Percentiles rank a stretch among this genome's conserved stretches.
Evolutionary conservation across 1,140 invertebrate species (phyloP).

Genomic region (Diploscapter pachys): DNA sequence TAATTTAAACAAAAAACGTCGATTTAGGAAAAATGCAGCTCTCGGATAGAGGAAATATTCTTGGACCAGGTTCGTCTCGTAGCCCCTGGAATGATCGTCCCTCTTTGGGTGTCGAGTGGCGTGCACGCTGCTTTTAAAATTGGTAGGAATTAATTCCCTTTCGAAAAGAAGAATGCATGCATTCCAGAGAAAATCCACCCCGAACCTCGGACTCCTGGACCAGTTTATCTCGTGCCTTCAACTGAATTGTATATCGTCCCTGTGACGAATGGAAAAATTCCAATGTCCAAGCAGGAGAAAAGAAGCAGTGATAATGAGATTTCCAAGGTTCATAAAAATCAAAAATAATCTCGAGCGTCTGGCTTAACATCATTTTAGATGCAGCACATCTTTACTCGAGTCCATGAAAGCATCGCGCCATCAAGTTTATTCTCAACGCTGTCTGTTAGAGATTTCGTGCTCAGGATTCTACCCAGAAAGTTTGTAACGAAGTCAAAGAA

Average conservation of each 20-base stretch:
- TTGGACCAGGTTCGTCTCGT: slow-evolving; percentile 42
- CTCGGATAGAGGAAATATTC: slow-evolving; percentile 44
- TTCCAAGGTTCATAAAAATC: not conserved
- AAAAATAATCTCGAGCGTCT: not conserved
- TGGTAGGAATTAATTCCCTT: not conserved
- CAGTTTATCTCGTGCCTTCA: slow-evolving; percentile 11
- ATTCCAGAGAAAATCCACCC: slow-evolving; percentile 1
- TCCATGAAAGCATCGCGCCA: not conserved
- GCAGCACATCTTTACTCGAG: not conserved
- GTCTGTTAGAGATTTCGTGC: not conserved
- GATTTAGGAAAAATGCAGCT: slow-evolving; percentile 20
- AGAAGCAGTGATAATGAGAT: not conserved
- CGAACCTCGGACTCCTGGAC: slow-evolving; percentile 5
- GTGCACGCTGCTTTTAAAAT: slow-evolving; percentile 19
- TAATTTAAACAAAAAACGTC: not conserved
- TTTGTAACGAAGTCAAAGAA: not conserved
- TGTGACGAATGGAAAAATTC: not conserved
- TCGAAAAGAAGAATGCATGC: slow-evolving; percentile 13
- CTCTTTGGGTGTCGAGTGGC: slow-evolving; percentile 20
- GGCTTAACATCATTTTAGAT: slow-evolving; percentile 3
- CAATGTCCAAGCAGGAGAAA: not conserved
- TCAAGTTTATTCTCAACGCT: not conserved
- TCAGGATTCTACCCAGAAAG: slow-evolving; percentile 1
- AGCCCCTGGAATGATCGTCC: slow-evolving; percentile 22
- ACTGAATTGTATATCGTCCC: slow-evolving; percentile 12